Base-by-base conservation (phyloP, 1,140 invertebrate species). In the Drepana arcuata region DNA sequence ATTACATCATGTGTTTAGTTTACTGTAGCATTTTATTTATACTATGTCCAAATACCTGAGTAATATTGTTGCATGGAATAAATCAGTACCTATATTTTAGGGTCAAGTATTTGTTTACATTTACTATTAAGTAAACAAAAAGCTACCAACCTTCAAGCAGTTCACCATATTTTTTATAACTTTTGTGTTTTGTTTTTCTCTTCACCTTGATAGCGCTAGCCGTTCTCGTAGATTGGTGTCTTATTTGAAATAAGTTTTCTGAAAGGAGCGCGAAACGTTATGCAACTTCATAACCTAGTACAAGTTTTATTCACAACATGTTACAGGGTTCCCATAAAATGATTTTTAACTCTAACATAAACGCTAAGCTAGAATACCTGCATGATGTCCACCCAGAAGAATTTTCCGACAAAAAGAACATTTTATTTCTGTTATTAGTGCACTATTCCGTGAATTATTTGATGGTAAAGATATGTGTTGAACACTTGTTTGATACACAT, bases 111-210 rank as follows among this genome's bases (percentile, higher is more conserved):
- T 25, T 34, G 33, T 34, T 34, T 34, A 34, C 33, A 25, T 34
- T 34, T n/a, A 14, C 21, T 7, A 14, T 33, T 33, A 12, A 34
- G 26, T 33, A 55, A 48, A 55, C 36, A 49, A 39, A 5, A 15
- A n/a, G n/a, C n/a, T 12, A 45, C 40, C 36, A 39, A 82, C 78
- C 71, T 65, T 79, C 65, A 32, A 82, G 53, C 2, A 82, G 45
- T 53, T 82, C 78, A n/a, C 72, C 78, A 78, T 79, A 82, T 48
- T 79, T 78, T 52, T 75, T 79, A 26, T 70, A 73, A 36, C 29
- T 45, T 56, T 75, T 79, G 37, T 78, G 62, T 51, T 74, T 77
- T 47, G 72, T 82, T 45, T 78, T 82, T 41, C 69, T 73, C 9
- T 51, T 29, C 2, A 69, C 65, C 44, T 47, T 73, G 6, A 79